Evolutionary conservation across 2,888 invertebrate genomes (phyloP).

Genomic region (Pegoplata infirma): DNA sequence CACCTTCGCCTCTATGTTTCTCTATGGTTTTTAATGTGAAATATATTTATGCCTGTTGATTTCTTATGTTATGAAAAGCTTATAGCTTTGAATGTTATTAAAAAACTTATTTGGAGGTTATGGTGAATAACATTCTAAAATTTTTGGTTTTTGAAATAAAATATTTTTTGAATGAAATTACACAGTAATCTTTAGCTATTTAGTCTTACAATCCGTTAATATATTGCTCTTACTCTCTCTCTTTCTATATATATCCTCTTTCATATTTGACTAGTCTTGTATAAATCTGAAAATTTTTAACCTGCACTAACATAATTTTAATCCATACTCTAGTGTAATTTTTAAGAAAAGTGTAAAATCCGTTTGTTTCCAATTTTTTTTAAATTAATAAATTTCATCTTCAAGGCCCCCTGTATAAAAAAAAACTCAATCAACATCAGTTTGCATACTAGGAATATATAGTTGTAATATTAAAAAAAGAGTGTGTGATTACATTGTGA

Average conservation of each 20-base stretch:
- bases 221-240: background rate
- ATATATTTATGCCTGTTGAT: background rate
- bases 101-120: no score
- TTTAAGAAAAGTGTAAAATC: background rate
- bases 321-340: slow-evolving; percentile 18
- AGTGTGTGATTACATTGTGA: slow-evolving; percentile 21
- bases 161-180: no score
- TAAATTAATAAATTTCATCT: background rate
- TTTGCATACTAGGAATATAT: background rate
- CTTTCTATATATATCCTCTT: background rate
- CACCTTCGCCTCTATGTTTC: no score
- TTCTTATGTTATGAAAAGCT: background rate
- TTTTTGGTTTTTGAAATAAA: no score
- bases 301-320: background rate
- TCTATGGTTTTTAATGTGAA: background rate
- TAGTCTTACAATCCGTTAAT: background rate
- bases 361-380: background rate
- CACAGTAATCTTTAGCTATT: background rate
- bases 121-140: no score
- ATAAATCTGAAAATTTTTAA: background rate
- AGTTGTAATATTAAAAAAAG: background rate
- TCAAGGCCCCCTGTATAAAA: slow-evolving; percentile 8
- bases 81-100: no score
- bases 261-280: background rate
- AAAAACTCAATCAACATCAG: slow-evolving; percentile 8